Evolutionary conservation across 1,140 invertebrate species (phyloP).

Genomic region (Oncopodura yosiiana): DNA sequence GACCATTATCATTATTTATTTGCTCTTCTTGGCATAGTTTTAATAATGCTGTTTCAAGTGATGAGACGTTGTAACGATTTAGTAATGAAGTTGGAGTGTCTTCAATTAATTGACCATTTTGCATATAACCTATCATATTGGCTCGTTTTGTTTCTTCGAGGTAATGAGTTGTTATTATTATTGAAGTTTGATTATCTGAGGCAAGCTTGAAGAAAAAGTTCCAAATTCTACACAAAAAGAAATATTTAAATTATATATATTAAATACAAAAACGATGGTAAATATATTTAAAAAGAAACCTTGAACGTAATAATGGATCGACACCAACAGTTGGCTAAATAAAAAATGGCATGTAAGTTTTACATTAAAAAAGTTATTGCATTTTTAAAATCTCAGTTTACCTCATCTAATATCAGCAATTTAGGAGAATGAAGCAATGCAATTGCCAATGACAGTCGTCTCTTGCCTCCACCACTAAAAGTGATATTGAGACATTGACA

Average conservation of each 20-base stretch:
- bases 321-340: constrained; percentile 34
- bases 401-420: constrained; percentile 63
- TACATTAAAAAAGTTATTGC: too few species aligned
- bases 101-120: constrained; percentile 46
- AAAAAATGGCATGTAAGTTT: too few species aligned
- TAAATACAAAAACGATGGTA: too few species aligned
- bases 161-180: constrained; percentile 32
- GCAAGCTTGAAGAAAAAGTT: constrained; percentile 18
- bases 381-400: too few species aligned
- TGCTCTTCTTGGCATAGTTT: constrained; percentile 42
- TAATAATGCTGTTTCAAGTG: constrained; percentile 47
- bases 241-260: too few species aligned
- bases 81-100: constrained; percentile 43
- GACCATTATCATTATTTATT: too few species aligned
- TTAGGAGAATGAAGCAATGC: constrained; percentile 86
- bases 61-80: constrained; percentile 38
- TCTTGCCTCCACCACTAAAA: constrained; percentile 87
- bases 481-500: too few species aligned
- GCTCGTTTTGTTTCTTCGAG: constrained; percentile 27
- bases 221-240: constrained; percentile 33
- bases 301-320: constrained; percentile 21
- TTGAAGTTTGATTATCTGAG: constrained; percentile 12
- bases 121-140: constrained; percentile 43
- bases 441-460: constrained; percentile 80
- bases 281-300: too few species aligned